Evolutionary conservation across 2,888 invertebrate genomes (phyloP), one percentile per base, ranked within the genome.

Genomic region (Cistogaster globosa): DNA sequence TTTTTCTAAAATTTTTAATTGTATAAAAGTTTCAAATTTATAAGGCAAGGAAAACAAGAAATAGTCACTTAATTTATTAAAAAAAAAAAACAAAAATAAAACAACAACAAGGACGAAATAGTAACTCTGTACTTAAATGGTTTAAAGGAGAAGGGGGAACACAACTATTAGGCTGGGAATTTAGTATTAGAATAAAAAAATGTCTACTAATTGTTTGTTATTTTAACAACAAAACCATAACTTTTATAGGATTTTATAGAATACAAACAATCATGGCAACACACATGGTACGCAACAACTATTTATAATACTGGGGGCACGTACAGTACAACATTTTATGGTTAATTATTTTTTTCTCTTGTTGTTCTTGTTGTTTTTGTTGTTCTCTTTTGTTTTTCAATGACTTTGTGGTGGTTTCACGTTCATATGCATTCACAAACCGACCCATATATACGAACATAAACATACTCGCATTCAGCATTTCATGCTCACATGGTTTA

Each of bases 261-360:
- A 69, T 20, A 42, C 55, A 53, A 38, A 45, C 55, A 60, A 67
- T 48, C 62, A 38, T 18, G 42, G 26, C 3, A 60, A 18, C 9
- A 26, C 51, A 68, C 48, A 51, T 60, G 32, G 14, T 22, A 48
- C 32, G 53, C 53, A 32, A 22, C 14, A n/a, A 18, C 18, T 8
- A 22, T 48, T 55, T 67, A 32, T 80, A 48, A 67, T 67, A 80
- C 53, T 48, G 60, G 53, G 71, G 48, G 53, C 84, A 84, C 84
- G 84, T 84, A 71, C 45, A 55, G 20, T 65, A 71, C 65, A 76
- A 80, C 80, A 80, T 84, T 80, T 84, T 84, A 80, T 80, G 84
- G 84, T 76, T 80, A 80, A 84, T 84, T 80, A 80, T 84, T 71
- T 76, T 80, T 78, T 74, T 71, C 45, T 51, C 18, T n/a, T 51